phyloP scores from a whole-genome alignment of 2,797 vertebrate genomes.

The Pipistrellus pipistrellus region DNA sequence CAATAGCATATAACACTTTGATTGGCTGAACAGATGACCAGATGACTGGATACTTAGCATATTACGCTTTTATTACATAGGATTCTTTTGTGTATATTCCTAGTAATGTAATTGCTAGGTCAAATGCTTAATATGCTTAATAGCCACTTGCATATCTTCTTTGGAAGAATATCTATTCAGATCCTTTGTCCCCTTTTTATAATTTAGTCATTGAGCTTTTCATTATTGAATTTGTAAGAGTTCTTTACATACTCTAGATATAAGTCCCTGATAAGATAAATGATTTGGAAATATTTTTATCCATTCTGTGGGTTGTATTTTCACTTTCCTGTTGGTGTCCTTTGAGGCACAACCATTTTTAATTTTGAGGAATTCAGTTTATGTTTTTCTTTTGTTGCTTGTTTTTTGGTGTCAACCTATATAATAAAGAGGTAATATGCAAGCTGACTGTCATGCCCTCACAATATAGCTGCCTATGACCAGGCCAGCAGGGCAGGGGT shows the following conservation, averaged over 20 bases:
- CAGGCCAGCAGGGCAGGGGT: too few relatives aligned
- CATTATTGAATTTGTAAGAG: neutral
- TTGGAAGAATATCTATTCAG: slow-evolving; percentile 9
- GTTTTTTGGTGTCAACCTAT: neutral
- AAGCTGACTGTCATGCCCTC: too few relatives aligned
- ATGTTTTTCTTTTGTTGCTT: slow-evolving; percentile 12
- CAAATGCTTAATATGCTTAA: neutral
- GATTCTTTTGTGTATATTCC: slow-evolving; percentile 1
- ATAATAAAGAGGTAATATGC: too few relatives aligned
- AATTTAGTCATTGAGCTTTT: neutral
- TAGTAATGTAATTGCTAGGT: slow-evolving; percentile 6
- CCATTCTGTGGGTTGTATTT: slow-evolving; percentile 8
- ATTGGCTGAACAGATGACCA: too few relatives aligned
- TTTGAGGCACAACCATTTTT: slow-evolving; percentile 20
- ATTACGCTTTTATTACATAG: too few relatives aligned
- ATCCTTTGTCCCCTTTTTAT: neutral
- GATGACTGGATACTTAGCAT: too few relatives aligned
- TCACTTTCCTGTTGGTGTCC: slow-evolving; percentile 16
- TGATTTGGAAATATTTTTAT: slow-evolving; percentile 48
- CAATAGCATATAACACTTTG: too few relatives aligned
- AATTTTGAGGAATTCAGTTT: neutral
- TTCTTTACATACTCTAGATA: slow-evolving; percentile 36
- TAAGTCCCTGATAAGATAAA: neutral
- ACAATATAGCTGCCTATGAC: too few relatives aligned
- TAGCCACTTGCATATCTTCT: slow-evolving; percentile 9